These are phyloP conservation scores for Chionis minor DNA, from an alignment of 2,113 vertebrate species.

Conservation along the genomic window DNA sequence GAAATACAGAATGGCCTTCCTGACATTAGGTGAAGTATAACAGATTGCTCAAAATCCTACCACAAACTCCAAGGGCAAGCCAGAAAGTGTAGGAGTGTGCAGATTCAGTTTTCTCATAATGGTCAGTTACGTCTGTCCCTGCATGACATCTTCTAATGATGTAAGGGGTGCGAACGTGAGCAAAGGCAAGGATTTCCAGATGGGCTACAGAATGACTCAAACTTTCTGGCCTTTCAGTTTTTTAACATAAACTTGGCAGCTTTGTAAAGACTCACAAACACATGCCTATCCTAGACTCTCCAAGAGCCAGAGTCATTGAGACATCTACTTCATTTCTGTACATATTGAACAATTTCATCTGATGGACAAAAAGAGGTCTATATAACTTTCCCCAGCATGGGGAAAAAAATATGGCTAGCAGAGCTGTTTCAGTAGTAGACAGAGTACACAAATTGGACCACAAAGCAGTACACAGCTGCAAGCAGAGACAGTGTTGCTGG, in stretches of 20 bases:
- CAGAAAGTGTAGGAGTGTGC: not conserved
- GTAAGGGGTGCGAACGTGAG: slow-evolving; percentile 27
- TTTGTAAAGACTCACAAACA: not conserved
- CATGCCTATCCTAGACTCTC: not conserved
- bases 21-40: not conserved
- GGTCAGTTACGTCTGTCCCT: not conserved
- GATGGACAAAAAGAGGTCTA: not conserved
- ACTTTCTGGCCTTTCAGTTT: slow-evolving; percentile 21
- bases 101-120: not conserved
- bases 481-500: not conserved
- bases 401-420: not conserved
- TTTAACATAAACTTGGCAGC: slow-evolving; percentile 28
- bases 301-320: not conserved
- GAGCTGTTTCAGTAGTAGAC: not conserved
- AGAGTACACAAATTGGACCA: not conserved
- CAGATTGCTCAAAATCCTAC: not conserved
- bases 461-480: not conserved
- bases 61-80: not conserved
- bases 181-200: slow-evolving; percentile 51
- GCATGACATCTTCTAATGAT: slow-evolving; percentile 5
- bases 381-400: not conserved
- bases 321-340: not conserved
- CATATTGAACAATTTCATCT: not conserved
- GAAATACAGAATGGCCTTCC: not conserved
- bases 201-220: slow-evolving; percentile 41